phyloP scores from a whole-genome alignment of 2,888 invertebrate genomes.

The Branchipolynoe longqiensis region DNA sequence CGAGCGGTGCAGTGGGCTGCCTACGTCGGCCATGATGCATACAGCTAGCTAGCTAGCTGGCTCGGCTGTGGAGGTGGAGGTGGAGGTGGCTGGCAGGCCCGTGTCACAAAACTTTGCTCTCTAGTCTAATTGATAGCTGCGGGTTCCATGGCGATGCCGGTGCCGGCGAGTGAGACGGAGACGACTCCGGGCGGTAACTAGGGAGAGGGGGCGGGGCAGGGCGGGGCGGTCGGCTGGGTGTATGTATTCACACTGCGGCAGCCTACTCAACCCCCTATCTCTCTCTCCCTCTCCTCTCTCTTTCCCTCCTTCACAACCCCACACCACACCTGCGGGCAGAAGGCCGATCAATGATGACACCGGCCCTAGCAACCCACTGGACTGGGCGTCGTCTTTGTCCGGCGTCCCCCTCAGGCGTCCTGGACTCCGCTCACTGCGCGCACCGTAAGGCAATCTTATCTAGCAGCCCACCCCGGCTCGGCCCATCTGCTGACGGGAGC shows the following conservation, averaged over 20 bases:
- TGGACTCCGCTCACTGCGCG: not conserved
- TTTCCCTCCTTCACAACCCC: too few relatives aligned
- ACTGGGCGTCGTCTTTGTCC: not conserved
- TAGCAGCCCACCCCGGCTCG: not conserved
- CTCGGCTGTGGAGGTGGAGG: not conserved
- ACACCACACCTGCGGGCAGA: conserved; percentile 17
- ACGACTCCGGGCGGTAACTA: not conserved
- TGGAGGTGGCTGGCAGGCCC: not conserved
- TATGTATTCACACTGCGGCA: not conserved
- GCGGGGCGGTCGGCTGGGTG: not conserved
- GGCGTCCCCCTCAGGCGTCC: not conserved
- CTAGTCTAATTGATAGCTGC: not conserved
- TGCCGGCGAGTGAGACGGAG: not conserved
- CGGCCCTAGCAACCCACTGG: conserved; percentile 11
- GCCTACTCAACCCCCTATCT: too few relatives aligned
- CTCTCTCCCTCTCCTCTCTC: too few relatives aligned
- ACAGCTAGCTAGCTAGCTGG: too few relatives aligned
- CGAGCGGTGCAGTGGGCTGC: too few relatives aligned
- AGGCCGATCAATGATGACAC: conserved; percentile 19
- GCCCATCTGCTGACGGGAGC: conserved; percentile 7
- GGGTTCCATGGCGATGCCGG: not conserved
- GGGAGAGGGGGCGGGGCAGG: not conserved
- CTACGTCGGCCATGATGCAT: too few relatives aligned
- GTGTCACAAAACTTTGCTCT: not conserved
- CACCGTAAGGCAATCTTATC: conserved; percentile 19